Percentiles rank a stretch among this genome's conserved stretches.
Evolutionary conservation across 1,140 invertebrate species (phyloP).

Genomic region (Drosophila setifemur): DNA sequence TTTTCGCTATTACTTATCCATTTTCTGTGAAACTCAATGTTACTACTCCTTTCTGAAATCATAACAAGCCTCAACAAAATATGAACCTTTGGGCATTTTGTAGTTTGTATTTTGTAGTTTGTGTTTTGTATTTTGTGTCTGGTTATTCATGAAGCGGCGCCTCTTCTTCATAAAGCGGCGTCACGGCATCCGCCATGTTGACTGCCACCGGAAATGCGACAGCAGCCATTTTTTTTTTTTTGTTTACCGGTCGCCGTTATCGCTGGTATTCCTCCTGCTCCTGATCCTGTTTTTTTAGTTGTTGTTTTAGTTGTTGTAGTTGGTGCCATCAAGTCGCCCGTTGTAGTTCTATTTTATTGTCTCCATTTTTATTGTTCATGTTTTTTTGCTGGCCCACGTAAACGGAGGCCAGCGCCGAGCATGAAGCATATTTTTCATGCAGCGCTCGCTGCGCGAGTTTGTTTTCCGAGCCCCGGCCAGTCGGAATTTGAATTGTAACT

Average conservation of each 20-base stretch:
- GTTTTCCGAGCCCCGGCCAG: slow-evolving; percentile 3
- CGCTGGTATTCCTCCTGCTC: slow-evolving; percentile 4
- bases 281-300: background rate
- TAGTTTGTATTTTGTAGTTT: slow-evolving; percentile 19
- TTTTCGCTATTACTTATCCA: too few species aligned
- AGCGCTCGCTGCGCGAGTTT: slow-evolving; percentile 25
- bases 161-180: slow-evolving; percentile 59
- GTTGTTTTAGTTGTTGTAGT: slow-evolving; percentile 10
- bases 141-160: slow-evolving; percentile 60
- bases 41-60: background rate
- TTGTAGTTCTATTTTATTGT: slow-evolving; percentile 62
- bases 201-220: slow-evolving; percentile 75
- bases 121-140: slow-evolving; percentile 53
- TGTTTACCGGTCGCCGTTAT: slow-evolving; percentile 10
- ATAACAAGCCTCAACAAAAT: slow-evolving; percentile 50
- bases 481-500: slow-evolving; percentile 63
- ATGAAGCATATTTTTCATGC: slow-evolving; percentile 63
- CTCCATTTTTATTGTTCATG: slow-evolving; percentile 43
- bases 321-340: slow-evolving; percentile 31
- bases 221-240: slow-evolving; percentile 56
- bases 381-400: slow-evolving; percentile 30
- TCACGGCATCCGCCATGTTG: slow-evolving; percentile 69
- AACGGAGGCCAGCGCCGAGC: slow-evolving; percentile 7
- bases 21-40: background rate
- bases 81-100: slow-evolving; percentile 40